Evolutionary conservation across 1,140 invertebrate genomes (phyloP).

Genomic region (Megalonaias nervosa): DNA sequence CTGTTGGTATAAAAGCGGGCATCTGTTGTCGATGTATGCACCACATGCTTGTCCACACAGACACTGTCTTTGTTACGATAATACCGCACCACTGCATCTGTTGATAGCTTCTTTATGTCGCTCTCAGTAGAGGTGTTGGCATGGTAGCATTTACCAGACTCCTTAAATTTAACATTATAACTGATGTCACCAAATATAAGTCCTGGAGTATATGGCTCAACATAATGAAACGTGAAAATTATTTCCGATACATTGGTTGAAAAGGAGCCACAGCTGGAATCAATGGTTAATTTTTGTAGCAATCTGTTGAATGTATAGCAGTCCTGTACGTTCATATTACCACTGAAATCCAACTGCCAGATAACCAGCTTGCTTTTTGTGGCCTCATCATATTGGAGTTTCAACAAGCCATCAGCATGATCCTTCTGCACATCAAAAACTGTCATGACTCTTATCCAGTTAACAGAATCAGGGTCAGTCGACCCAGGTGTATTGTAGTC

Average conservation of each 20-base stretch:
- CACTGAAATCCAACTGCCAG: constrained; percentile 20
- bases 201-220: constrained; percentile 40
- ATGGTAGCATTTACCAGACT: constrained; percentile 29
- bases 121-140: background rate
- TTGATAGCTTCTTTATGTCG: background rate
- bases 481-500: constrained; percentile 15
- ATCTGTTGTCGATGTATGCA: constrained; percentile 21
- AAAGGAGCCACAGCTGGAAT: background rate
- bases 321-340: constrained; percentile 31
- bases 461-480: constrained; percentile 21
- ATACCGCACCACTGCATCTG: constrained; percentile 43
- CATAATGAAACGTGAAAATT: constrained; percentile 50
- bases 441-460: constrained; percentile 44
- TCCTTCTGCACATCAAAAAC: constrained; percentile 48
- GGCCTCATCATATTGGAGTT: constrained; percentile 37
- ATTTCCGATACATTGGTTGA: background rate
- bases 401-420: constrained; percentile 36
- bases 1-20: constrained; percentile 45
- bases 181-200: constrained; percentile 59
- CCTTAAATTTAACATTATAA: constrained; percentile 42
- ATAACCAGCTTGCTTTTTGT: constrained; percentile 34
- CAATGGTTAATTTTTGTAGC: constrained; percentile 25
- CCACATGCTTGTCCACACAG: constrained; percentile 35
- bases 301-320: constrained; percentile 41
- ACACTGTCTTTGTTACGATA: constrained; percentile 34